Percentiles rank a stretch among this genome's conserved stretches.
These are phyloP conservation scores for Pollenia angustigena DNA, from an alignment of 2,888 invertebrate genomes.

Conservation along the genomic window DNA sequence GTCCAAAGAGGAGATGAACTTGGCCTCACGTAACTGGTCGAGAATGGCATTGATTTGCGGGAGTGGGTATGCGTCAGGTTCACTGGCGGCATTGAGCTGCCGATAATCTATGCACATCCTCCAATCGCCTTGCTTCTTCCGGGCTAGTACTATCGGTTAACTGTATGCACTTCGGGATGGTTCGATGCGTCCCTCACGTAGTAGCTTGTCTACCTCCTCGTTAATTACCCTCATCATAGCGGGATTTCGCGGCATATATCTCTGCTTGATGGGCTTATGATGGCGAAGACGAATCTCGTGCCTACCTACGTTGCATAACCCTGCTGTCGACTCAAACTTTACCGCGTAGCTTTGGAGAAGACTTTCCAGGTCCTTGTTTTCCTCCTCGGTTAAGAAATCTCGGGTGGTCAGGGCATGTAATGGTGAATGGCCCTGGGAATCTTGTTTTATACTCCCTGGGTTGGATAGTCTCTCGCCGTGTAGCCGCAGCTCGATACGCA, in stretches of 20 bases:
- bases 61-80: constrained; percentile 56
- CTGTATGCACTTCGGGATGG: constrained; percentile 61
- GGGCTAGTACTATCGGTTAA: constrained; percentile 42
- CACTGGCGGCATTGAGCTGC: too few species aligned
- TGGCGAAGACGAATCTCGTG: constrained; percentile 12
- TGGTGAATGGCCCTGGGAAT: background rate
- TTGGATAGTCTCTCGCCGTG: background rate
- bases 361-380: background rate
- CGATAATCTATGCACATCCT: too few species aligned
- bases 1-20: constrained; percentile 37
- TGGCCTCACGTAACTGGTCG: constrained; percentile 38
- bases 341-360: background rate
- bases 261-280: constrained; percentile 50
- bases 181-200: constrained; percentile 45
- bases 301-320: background rate
- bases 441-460: too few species aligned
- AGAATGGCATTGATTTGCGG: constrained; percentile 36
- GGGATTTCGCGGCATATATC: constrained; percentile 59
- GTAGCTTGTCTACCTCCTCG: constrained; percentile 46
- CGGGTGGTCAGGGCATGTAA: background rate
- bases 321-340: background rate
- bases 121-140: constrained; percentile 61
- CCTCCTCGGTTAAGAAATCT: background rate
- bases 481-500: background rate
- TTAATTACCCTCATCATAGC: constrained; percentile 51